Evolutionary conservation across 1,140 invertebrate species (phyloP).

Genomic region (Tachypleus tridentatus): DNA sequence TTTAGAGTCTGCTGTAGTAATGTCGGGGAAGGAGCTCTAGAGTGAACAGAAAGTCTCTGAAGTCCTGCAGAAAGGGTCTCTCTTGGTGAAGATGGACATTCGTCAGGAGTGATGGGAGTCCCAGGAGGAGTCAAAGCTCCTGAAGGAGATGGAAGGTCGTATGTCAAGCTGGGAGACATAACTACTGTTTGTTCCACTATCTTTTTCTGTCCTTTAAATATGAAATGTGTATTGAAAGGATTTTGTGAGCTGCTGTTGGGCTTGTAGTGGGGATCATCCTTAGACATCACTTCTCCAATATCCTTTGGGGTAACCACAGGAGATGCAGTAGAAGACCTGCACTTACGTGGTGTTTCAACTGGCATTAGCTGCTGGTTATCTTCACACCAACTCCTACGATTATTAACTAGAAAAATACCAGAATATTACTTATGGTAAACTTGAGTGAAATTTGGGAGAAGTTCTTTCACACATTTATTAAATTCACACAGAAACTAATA

Average conservation of each 20-base stretch:
- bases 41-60: constrained; percentile 11
- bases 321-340: not conserved
- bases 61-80: not conserved
- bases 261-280: constrained; percentile 60
- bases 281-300: constrained; percentile 61
- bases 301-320: constrained; percentile 39
- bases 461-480: too few species aligned
- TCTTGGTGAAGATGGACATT: not conserved
- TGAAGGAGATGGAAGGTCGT: constrained; percentile 49
- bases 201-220: constrained; percentile 35
- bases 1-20: constrained; percentile 7
- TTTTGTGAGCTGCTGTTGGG: constrained; percentile 39
- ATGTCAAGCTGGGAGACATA: constrained; percentile 36
- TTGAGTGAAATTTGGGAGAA: too few species aligned
- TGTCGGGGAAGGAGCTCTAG: constrained; percentile 12
- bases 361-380: not conserved
- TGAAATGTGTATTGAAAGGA: constrained; percentile 53
- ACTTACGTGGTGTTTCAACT: not conserved
- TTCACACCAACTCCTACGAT: not conserved
- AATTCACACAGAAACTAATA: too few species aligned
- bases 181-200: constrained; percentile 31
- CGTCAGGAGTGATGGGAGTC: not conserved
- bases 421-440: too few species aligned
- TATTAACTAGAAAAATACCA: not conserved
- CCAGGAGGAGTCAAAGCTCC: constrained; percentile 5